Conservation (phyloP, 2,113 vertebrate species). For the Emydura subglobosa region DNA sequence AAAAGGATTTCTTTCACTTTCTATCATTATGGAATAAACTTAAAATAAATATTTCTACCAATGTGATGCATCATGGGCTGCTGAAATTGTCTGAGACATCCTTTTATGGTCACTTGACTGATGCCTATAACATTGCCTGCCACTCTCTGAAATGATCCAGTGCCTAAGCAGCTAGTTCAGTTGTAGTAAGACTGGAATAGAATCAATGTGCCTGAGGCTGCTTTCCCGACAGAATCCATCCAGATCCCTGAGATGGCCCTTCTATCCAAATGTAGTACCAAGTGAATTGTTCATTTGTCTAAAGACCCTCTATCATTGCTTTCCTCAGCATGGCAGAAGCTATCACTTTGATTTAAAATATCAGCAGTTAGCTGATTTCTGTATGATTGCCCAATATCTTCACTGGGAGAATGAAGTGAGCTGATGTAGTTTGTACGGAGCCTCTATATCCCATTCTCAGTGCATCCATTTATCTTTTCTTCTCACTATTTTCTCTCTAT, state of each 20-base stretch:
- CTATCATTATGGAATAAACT: not conserved
- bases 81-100: not conserved
- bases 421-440: not conserved
- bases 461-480: not conserved
- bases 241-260: constrained; percentile 2
- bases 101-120: constrained; percentile 20
- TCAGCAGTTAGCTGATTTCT: not conserved
- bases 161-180: not conserved
- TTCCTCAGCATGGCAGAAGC: not conserved
- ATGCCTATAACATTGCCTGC: constrained; percentile 32
- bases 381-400: not conserved
- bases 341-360: constrained; percentile 5
- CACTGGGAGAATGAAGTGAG: not conserved
- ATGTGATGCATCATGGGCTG: not conserved
- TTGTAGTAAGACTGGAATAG: constrained; percentile 1
- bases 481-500: not conserved
- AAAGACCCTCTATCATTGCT: not conserved
- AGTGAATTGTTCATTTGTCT: constrained; percentile 25
- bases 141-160: constrained; percentile 20
- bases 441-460: not conserved
- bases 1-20: not conserved
- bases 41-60: not conserved
- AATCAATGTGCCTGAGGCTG: constrained; percentile 29
- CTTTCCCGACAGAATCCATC: not conserved
- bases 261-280: not conserved